Base-by-base conservation (phyloP, 1,140 invertebrate genomes). In the Cydia fagiglandana region DNA sequence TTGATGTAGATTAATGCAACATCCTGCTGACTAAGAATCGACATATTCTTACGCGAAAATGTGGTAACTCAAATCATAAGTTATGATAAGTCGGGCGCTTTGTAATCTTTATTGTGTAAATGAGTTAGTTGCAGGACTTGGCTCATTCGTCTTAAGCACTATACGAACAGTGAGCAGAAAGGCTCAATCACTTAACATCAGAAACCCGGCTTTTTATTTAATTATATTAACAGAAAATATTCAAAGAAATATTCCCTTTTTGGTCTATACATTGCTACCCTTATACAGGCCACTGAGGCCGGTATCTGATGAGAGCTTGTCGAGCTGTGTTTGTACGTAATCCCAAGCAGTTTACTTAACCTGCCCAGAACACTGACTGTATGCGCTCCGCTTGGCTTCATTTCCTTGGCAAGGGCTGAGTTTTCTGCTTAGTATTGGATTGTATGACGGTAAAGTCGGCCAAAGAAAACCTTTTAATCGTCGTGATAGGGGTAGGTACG, bases 321-420 rank as follows among this genome's bases (percentile, higher is more conserved):
- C 74, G 73, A 41, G n/a, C 70, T 53, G 20, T 53, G 24, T 73
- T 73, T 50, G 34, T 34, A 38, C 30, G 77, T 84, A 84, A 84
- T 84, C 80, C 79, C 78, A 81, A 81, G 79, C 81, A 79, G 85
- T 85, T 85, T 86, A 78, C 78, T 85, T 85, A 85, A 83, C 81
- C 80, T 79, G 76, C 78, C 79, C 75, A 73, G 56, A 76, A 79
- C 73, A 80, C 47, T 64, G 81, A 75, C 73, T 70, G 75, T 77
- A 73, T 30, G 73, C 70, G 75, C 76, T 80, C 81, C 78, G 78
- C 76, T 64, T 53, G 47, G 76, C 75, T 75, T 75, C 79, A 80
- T 81, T 84, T 75, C 53, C 79, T 76, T 77, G 73, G 66, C 61
- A 38, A 73, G 64, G 64, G 56, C 45, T 73, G 20, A 75, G 76